Evolutionary conservation across 2,113 vertebrate species (phyloP), one percentile per base, ranked within the genome.

Genomic region (Rafetus swinhoei): DNA sequence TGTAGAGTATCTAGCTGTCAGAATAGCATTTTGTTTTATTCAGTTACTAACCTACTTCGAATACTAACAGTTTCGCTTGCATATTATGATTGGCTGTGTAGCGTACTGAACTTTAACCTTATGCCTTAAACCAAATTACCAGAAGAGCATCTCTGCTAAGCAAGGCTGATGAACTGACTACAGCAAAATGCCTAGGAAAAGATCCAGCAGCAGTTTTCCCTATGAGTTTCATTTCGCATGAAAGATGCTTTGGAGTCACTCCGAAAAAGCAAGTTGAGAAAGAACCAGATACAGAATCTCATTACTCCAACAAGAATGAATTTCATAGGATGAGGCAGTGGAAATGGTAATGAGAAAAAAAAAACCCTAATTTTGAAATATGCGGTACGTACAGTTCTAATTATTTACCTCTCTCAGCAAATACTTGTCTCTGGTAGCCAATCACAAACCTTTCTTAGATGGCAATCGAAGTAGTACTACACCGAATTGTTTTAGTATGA

Each of bases 11-110:
- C 76, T 53, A 54, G 35, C n/a, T 69, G 65, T 76, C 45, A 1
- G 5, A 59, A 10, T 5, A 81, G 4, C 9, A 0, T 1, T 32
- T 52, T 45, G 22, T 21, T 1, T 1, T 65, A 52, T 39, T 27
- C 52, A 60, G 60, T 22, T 14, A 13, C 25, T 32, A 24, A 11
- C 24, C 45, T 27, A 50, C 24, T 77, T 27, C 24, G 35, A 77
- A 77, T 8, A 50, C 22, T 50, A 50, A 72, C n/a, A 27, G 12
- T 77, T 22, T 45, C 74, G 25, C 74, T 39, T 50, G 72, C 82
- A 24, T 54, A 81, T 3, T 79, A 16, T 0, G 0, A 6, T 3
- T 39, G 27, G 45, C 45, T 45, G 45, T 45, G 45, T 45, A 45
- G 74, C 29, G 39, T 15, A 77, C 39, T 77, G 74, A 50, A 15